Percentiles rank a stretch among this genome's conserved stretches.
Evolutionary conservation across 2,888 invertebrate species (phyloP).

Genomic region (Cancer borealis): DNA sequence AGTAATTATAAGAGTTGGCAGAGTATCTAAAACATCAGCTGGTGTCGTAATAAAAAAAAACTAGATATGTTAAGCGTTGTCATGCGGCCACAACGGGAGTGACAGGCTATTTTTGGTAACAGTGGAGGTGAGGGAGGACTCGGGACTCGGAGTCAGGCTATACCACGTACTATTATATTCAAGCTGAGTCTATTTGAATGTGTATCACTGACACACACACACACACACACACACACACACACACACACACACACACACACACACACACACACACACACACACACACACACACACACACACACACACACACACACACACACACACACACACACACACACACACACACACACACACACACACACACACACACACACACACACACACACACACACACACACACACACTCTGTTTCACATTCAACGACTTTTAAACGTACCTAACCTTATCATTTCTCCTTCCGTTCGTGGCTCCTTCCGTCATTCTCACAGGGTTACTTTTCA

Average conservation of each 20-base stretch:
- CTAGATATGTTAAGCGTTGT: not conserved
- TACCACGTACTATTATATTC: not conserved
- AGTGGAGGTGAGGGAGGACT: not conserved
- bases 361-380: slow-evolving; percentile 20
- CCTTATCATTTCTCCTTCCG: not conserved
- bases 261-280: not conserved
- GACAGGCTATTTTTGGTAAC: not conserved
- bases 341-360: not conserved
- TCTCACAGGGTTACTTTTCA: not conserved
- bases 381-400: slow-evolving; percentile 20
- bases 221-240: slow-evolving; percentile 12
- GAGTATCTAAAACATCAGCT: not conserved
- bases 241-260: slow-evolving; percentile 20
- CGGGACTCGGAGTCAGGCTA: not conserved
- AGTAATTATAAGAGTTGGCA: not conserved
- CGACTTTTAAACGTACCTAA: not conserved
- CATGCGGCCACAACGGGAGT: slow-evolving; percentile 8
- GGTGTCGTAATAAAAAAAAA: not conserved
- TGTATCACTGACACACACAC: not conserved
- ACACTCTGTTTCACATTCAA: not conserved
- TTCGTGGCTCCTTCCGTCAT: not conserved
- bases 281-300: slow-evolving; percentile 12
- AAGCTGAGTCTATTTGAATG: not conserved
- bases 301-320: slow-evolving; percentile 20
- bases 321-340: slow-evolving; percentile 12